Conservation (phyloP, 2,113 vertebrate species). For the Labeo catla region DNA sequence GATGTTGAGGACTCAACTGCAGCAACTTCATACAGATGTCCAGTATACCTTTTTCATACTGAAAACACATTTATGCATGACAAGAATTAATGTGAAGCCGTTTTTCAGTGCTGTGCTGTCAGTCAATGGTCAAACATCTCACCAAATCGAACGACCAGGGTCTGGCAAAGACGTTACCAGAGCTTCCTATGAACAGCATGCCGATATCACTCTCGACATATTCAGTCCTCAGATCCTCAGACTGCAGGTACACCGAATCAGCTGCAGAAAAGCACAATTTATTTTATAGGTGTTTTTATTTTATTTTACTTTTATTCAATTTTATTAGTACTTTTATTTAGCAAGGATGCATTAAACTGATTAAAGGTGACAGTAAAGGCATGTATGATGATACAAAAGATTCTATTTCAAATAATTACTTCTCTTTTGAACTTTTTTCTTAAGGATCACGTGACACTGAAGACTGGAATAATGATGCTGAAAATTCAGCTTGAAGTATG, state of each 20-base stretch:
- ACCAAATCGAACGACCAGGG: constrained; percentile 80
- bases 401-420: too few species aligned
- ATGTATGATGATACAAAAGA: too few species aligned
- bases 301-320: too few species aligned
- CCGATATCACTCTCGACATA: constrained; percentile 73
- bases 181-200: constrained; percentile 73
- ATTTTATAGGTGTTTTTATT: too few species aligned
- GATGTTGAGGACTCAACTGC: constrained; percentile 72
- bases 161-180: constrained; percentile 60
- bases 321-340: too few species aligned
- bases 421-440: too few species aligned
- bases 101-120: neutral
- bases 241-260: constrained; percentile 71
- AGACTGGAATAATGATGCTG: too few species aligned
- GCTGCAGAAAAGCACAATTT: constrained; percentile 57
- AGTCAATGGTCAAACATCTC: constrained; percentile 14
- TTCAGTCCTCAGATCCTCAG: constrained; percentile 74
- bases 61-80: constrained; percentile 2
- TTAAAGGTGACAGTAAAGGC: too few species aligned
- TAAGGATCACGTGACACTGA: too few species aligned
- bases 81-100: neutral
- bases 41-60: constrained; percentile 75
- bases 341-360: too few species aligned
- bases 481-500: too few species aligned
- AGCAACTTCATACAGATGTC: constrained; percentile 75